Conservation (phyloP, 2,888 invertebrate genomes). For the Polyommatus icarus region DNA sequence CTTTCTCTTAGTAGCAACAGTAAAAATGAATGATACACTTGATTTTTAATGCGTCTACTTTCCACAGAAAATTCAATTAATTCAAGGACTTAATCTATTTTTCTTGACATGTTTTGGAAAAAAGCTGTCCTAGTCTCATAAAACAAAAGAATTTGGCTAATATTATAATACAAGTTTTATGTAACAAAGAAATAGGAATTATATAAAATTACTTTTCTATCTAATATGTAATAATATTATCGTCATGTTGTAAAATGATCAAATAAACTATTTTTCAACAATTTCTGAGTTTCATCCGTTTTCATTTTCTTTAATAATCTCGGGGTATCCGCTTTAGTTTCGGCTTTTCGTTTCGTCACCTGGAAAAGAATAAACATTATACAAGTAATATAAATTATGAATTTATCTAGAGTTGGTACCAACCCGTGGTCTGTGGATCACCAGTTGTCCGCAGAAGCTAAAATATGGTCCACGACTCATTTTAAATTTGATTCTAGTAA, state of each 20-base stretch:
- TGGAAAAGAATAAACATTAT: conserved; percentile 47
- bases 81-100: not conserved
- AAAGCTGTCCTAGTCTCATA: not conserved
- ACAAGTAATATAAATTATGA: not conserved
- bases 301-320: conserved; percentile 74
- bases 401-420: no score
- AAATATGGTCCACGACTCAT: no score
- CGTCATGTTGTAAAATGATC: conserved; percentile 48
- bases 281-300: conserved; percentile 57
- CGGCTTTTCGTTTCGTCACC: conserved; percentile 77
- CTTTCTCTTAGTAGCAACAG: not conserved
- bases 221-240: not conserved
- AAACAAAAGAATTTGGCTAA: not conserved
- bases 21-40: not conserved
- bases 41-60: not conserved
- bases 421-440: no score
- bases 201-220: not conserved
- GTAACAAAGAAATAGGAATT: not conserved
- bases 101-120: not conserved
- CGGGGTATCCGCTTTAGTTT: conserved; percentile 62
- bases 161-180: conserved; percentile 9
- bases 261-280: conserved; percentile 60
- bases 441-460: no score
- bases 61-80: not conserved
- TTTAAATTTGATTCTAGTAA: no score